These are phyloP conservation scores for Hyaena hyaena DNA, from an alignment of 2,113 vertebrate species.

Conservation along the genomic window DNA sequence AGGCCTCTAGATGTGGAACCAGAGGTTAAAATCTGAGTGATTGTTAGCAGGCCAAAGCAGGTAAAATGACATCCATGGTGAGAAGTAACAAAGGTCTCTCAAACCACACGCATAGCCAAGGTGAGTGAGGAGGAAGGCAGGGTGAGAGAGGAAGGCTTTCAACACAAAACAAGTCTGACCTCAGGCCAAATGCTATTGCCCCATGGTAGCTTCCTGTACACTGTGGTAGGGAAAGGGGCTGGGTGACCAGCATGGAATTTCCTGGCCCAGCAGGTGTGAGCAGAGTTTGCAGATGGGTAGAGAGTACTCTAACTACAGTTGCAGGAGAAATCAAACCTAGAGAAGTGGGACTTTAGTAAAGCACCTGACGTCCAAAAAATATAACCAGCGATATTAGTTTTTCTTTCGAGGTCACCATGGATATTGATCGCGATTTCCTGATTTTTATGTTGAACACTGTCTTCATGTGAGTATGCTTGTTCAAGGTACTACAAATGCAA, in stretches of 20 bases:
- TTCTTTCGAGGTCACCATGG: not conserved
- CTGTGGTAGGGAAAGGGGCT: not conserved
- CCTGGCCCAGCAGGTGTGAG: not conserved
- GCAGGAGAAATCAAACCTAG: not conserved
- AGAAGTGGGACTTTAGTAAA: not conserved
- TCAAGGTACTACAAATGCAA: not conserved
- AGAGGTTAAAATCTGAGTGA: not conserved
- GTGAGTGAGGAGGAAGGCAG: not conserved
- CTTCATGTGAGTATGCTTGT: not conserved
- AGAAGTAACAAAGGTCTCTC: not conserved
- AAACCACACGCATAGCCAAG: not conserved
- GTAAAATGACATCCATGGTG: not conserved
- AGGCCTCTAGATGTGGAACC: not conserved
- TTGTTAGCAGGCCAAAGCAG: not conserved
- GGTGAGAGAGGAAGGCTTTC: not conserved
- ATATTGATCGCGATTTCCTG: not conserved
- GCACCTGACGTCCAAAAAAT: not conserved
- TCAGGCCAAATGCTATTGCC: not conserved
- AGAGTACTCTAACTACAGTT: not conserved
- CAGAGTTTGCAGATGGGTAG: not conserved
- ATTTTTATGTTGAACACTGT: not conserved
- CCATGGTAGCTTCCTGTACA: not conserved
- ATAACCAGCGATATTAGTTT: not conserved
- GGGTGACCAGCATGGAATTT: rapidly evolving
- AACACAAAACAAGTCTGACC: not conserved